Evolutionary conservation across 1,140 invertebrate genomes (phyloP), one percentile per base, ranked within the genome.

Genomic region (Pseudomyrmex concolor): DNA sequence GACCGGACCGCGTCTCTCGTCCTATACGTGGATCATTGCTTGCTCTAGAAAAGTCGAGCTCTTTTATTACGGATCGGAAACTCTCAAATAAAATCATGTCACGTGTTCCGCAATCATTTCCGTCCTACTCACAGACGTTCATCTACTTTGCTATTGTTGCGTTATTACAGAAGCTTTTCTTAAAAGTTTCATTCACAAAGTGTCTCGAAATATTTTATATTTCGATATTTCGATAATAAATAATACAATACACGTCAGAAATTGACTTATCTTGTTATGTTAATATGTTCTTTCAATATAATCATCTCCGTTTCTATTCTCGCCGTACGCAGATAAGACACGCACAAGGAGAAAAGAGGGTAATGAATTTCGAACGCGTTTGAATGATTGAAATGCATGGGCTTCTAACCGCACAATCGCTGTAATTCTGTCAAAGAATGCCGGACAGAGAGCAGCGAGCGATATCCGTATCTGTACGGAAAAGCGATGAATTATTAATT

Each of bases 21-120:
- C 74, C n/a, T n/a, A n/a, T 76, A 67, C 60, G 50, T 55, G 66
- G 86, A 86, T 88, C 86, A 88, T n/a, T 88, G 51, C 83, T 34
- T 34, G 34, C 86, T 67, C 48, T 43, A 70, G 59, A 84, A 73
- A 50, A 88, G 67, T 51, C 82, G 59, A 72, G 76, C 64, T 87
- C 86, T 82, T 84, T 82, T 76, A 64, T 34, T 87, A 82, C 71
- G 70, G 86, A 22, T 84, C 86, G 84, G 86, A 84, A 86, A 80
- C 73, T 84, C 82, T 88, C 86, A 87, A 70, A 78, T 70, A 70
- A 80, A 80, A 80, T 71, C 34, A 57, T 59, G 34, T 57, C 25
- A 77, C 12, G 34, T 66, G 45, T 51, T 2, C 25, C n/a, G 17
- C 50, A 67, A 77, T 45, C 25, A 67, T 51, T 67, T 67, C 50